A percentile compares a stretch with the other conserved stretches of the same genome.
Evolutionary conservation across 2,113 vertebrate species (phyloP).

Genomic region (Paramormyrops kingsleyae): DNA sequence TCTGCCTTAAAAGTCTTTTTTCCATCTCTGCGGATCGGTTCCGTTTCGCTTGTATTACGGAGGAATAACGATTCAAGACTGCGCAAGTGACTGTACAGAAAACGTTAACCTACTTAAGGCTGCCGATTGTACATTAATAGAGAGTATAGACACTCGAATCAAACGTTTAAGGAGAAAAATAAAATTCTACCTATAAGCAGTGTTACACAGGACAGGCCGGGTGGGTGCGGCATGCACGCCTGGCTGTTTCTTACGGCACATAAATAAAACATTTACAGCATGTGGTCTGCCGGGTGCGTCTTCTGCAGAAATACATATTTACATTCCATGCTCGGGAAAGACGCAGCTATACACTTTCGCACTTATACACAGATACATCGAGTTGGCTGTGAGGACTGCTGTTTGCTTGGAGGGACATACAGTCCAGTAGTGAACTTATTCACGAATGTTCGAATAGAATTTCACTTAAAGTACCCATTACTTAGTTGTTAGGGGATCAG

Average conservation of each 20-base stretch:
- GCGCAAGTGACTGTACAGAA: not conserved
- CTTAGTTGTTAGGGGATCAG: not conserved
- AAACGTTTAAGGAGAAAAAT: not conserved
- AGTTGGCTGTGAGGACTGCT: not conserved
- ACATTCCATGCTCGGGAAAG: not conserved
- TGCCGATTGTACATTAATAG: not conserved
- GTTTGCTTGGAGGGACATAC: not conserved
- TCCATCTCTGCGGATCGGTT: not conserved
- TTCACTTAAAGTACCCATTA: not conserved
- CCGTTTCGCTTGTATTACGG: not conserved
- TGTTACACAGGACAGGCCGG: not conserved
- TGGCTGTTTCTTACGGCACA: not conserved
- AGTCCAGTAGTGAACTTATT: not conserved
- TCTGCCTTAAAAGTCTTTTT: not conserved
- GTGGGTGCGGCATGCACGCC: not conserved
- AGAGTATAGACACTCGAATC: not conserved
- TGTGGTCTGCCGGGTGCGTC: not conserved
- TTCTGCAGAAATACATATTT: not conserved
- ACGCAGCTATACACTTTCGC: not conserved
- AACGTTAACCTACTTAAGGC: not conserved
- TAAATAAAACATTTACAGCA: not conserved
- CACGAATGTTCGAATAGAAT: not conserved
- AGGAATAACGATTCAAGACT: not conserved
- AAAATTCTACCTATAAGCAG: not conserved
- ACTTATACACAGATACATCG: not conserved